Base-by-base conservation (phyloP, 2,888 invertebrate genomes). In the Hymenopus coronatus region DNA sequence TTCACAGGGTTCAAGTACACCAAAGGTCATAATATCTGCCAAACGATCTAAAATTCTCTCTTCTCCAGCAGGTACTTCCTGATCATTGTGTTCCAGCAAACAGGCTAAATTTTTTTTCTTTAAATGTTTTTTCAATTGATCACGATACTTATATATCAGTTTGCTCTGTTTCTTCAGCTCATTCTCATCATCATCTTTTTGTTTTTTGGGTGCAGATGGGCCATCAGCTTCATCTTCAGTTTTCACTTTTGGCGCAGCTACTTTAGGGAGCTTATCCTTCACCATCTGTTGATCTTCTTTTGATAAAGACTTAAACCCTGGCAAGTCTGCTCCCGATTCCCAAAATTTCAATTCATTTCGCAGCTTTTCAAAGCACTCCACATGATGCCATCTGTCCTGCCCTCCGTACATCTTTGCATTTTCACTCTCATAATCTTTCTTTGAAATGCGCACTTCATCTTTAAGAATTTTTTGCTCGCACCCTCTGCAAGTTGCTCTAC, bases 1-100 rank as follows among this genome's bases (percentile, higher is more conserved):
- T 0, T 95, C 93, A 92, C 99, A 99, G 0, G 95, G 95, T 90
- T 95, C 93, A 4, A 98, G 94, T 3, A 96, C 95, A 54, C 99
- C 99, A 94, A 99, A 99, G 0, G 96, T 95, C 95, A 99, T 96
- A 70, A 96, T 94, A 93, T 99, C 99, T 15, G 97, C 95, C 8
- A 98, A 93, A 88, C 94, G 94, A 93, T 98, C 97, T 89, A 97
- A 92, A 89, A 96, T 95, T 97, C 94, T 95, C 88, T 96, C 96
- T 89, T 94, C 94, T 0, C 97, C 97, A 89, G 92, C 89, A 0
- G 96, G 96, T 88, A 97, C 92, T 83, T 95, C 94, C 93, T 98
- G 98, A 0, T 94, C 92, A 92, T 99, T 99, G 25, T 93, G 92
- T 91, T 96, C 94, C 28, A 99, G 94, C 54, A 99, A 92, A 0